A percentile compares a stretch with the other conserved stretches of the same genome.
Evolutionary conservation across 2,113 vertebrate genomes (phyloP).

Genomic region (Madoqua kirkii): DNA sequence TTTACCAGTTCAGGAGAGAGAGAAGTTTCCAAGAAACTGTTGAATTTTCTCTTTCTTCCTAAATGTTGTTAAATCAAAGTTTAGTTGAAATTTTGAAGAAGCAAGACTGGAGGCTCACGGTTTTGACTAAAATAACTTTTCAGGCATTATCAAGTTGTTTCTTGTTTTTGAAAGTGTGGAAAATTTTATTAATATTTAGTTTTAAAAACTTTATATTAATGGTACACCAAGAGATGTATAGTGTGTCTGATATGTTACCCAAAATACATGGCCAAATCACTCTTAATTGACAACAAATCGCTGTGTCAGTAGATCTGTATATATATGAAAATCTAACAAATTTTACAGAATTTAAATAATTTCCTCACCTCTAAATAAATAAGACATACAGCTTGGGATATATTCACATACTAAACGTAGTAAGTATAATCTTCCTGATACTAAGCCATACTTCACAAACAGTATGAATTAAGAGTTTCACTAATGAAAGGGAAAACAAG

Average conservation of each 20-base stretch:
- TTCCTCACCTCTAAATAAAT: background rate
- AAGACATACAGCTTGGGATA: background rate
- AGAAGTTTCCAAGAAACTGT: background rate
- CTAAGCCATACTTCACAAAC: background rate
- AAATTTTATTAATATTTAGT: conserved; percentile 50
- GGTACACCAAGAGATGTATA: background rate
- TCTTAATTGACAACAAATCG: background rate
- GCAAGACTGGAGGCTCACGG: background rate
- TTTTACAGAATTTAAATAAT: background rate
- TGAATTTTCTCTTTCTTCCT: background rate
- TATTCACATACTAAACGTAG: background rate
- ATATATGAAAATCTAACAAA: background rate
- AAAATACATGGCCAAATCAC: conserved; percentile 18
- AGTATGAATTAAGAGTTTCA: background rate
- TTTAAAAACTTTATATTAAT: conserved; percentile 25
- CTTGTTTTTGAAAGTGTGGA: background rate
- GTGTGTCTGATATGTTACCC: background rate
- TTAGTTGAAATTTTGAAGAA: background rate
- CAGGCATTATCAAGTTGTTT: background rate
- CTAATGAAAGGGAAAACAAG: background rate
- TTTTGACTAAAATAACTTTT: background rate
- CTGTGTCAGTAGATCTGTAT: background rate
- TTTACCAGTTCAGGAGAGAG: background rate
- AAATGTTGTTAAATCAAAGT: background rate
- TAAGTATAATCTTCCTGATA: background rate